Conservation (phyloP, 2,888 invertebrate genomes). For the Pyrgus malvae region DNA sequence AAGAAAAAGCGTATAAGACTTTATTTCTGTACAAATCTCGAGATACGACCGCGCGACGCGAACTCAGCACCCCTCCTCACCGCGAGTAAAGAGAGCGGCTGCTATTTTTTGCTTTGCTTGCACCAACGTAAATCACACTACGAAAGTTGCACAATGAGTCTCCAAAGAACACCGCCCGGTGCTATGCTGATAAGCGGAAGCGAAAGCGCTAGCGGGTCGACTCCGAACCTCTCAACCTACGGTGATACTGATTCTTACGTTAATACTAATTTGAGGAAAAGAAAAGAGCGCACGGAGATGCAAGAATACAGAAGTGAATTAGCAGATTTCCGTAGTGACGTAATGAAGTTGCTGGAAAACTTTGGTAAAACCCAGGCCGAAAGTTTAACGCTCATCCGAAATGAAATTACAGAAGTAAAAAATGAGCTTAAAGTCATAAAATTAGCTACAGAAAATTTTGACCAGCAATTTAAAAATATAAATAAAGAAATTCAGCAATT, state of each 20-base stretch:
- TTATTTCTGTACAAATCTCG: constrained; percentile 1
- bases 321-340: constrained; percentile 20
- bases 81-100: constrained; percentile 3
- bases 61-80: constrained; percentile 1
- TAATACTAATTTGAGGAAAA: constrained; percentile 3
- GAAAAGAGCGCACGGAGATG: constrained; percentile 15
- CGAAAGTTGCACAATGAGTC: constrained; percentile 14
- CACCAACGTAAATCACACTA: no score
- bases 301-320: constrained; percentile 15
- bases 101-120: not conserved
- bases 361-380: constrained; percentile 26
- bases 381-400: constrained; percentile 17
- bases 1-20: not conserved
- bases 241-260: constrained; percentile 4
- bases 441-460: constrained; percentile 19
- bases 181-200: constrained; percentile 2
- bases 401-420: constrained; percentile 23
- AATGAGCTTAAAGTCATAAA: constrained; percentile 24
- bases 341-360: constrained; percentile 23
- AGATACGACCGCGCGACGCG: not conserved
- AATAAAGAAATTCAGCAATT: constrained; percentile 26
- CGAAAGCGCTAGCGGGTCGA: constrained; percentile 7
- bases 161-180: constrained; percentile 9
- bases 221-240: not conserved
- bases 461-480: constrained; percentile 22